Evolutionary conservation across 2,888 invertebrate genomes (phyloP).

Genomic region (Drosophila nigricruria): DNA sequence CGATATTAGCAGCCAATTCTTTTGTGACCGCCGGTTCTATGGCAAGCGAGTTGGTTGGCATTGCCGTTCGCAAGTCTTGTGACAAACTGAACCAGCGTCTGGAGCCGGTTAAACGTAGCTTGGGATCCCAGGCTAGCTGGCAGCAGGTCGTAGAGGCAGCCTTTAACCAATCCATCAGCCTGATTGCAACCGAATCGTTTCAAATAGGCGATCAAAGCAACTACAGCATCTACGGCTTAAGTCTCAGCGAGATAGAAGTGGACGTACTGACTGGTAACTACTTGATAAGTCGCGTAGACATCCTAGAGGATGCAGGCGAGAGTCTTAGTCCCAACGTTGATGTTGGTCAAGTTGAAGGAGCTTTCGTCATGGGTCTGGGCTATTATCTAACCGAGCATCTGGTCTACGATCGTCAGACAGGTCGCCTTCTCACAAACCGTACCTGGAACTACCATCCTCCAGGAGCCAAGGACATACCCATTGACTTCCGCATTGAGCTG

Average conservation of each 20-base stretch:
- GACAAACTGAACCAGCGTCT: slow-evolving; percentile 87
- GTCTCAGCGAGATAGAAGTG: slow-evolving; percentile 90
- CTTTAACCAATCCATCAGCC: slow-evolving; percentile 84
- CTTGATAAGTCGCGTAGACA: slow-evolving; percentile 89
- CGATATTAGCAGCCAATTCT: slow-evolving; percentile 87
- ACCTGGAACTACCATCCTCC: slow-evolving; percentile 94
- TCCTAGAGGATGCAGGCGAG: slow-evolving; percentile 90
- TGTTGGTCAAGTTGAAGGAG: slow-evolving; percentile 92
- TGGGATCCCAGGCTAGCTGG: slow-evolving; percentile 86
- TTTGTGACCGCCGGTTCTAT: slow-evolving; percentile 87
- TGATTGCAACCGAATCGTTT: slow-evolving; percentile 88
- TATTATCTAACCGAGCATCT: slow-evolving; percentile 91
- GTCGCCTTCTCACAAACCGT: slow-evolving; percentile 89
- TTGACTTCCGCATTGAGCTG: slow-evolving; percentile 90
- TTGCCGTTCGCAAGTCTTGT: slow-evolving; percentile 88
- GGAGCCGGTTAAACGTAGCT: slow-evolving; percentile 87
- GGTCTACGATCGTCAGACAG: slow-evolving; percentile 88
- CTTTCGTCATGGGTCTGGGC: slow-evolving; percentile 92
- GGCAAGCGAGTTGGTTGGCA: slow-evolving; percentile 88
- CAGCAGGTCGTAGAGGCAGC: slow-evolving; percentile 81
- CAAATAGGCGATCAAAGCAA: slow-evolving; percentile 86
- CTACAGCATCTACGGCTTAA: slow-evolving; percentile 89
- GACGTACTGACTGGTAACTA: slow-evolving; percentile 92
- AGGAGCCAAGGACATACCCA: slow-evolving; percentile 91
- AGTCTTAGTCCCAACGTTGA: slow-evolving; percentile 91